Evolutionary conservation across 2,888 invertebrate genomes (phyloP).

Genomic region (Drosophila putrida): DNA sequence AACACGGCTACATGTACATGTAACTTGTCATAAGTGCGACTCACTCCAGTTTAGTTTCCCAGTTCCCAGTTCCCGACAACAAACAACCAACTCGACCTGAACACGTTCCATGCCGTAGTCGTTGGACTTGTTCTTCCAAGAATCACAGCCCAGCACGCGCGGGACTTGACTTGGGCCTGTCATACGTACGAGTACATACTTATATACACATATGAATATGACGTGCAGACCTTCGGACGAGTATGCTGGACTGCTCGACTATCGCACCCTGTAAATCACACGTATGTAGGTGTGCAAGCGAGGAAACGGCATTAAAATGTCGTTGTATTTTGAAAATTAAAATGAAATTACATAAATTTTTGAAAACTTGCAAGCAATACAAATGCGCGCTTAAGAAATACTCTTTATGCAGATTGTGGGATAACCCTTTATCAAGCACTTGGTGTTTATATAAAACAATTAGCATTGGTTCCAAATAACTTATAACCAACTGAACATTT

Average conservation of each 20-base stretch:
- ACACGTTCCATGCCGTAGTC: slow-evolving; percentile 64
- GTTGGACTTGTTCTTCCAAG: slow-evolving; percentile 70
- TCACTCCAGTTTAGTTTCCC: slow-evolving; percentile 21
- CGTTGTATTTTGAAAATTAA: slow-evolving; percentile 53
- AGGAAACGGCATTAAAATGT: slow-evolving; percentile 52
- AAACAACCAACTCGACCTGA: slow-evolving; percentile 40
- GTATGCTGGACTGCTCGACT: slow-evolving; percentile 15
- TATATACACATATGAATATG: slow-evolving; percentile 51
- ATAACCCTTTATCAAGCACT: too few species aligned
- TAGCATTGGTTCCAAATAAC: too few species aligned
- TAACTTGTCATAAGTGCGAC: slow-evolving; percentile 69
- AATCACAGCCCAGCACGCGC: slow-evolving; percentile 75
- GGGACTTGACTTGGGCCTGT: slow-evolving; percentile 33
- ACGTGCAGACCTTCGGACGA: slow-evolving; percentile 23
- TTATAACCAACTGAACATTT: too few species aligned
- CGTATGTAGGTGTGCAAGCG: slow-evolving; percentile 58
- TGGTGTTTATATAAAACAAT: too few species aligned
- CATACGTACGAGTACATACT: slow-evolving; percentile 16
- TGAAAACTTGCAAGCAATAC: neutral
- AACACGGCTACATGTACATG: slow-evolving; percentile 69
- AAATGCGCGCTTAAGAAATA: neutral
- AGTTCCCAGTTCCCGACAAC: slow-evolving; percentile 7
- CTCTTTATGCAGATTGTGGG: neutral
- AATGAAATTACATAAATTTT: slow-evolving; percentile 64
- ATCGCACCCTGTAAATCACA: slow-evolving; percentile 63